Percentiles rank a stretch among this genome's conserved stretches.
phyloP scores from a whole-genome alignment of 2,888 invertebrate genomes.

The Drosophila borborema region DNA sequence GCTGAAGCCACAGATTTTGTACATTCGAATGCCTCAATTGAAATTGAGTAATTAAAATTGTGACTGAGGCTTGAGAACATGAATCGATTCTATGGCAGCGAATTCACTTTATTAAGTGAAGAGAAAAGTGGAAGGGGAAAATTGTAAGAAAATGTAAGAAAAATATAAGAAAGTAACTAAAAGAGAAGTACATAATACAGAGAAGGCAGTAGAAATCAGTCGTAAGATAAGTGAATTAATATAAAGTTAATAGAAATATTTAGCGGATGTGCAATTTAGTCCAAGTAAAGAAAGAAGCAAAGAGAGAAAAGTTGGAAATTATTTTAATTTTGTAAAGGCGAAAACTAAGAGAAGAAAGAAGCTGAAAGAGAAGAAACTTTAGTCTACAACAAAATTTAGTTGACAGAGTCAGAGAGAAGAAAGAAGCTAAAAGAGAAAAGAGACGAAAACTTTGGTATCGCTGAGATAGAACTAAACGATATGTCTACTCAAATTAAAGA shows the following conservation, averaged over 20 bases:
- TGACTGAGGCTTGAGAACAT: neutral
- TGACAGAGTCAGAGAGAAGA: neutral
- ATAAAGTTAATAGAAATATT: neutral
- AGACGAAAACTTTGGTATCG: neutral
- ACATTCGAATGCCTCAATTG: constrained; percentile 19
- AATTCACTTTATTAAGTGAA: neutral
- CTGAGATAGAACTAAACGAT: neutral
- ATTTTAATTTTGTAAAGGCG: neutral
- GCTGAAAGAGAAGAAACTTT: no score
- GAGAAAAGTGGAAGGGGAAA: no score
- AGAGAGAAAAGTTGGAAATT: no score
- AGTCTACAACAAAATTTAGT: no score
- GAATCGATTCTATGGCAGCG: constrained; percentile 13
- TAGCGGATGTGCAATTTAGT: neutral
- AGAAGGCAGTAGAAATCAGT: neutral
- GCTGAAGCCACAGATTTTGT: constrained; percentile 24
- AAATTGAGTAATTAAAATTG: constrained; percentile 24
- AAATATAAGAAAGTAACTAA: neutral
- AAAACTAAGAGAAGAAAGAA: neutral
- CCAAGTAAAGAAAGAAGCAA: neutral
- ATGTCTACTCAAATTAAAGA: neutral
- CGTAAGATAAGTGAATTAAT: neutral
- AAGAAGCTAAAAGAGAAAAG: neutral
- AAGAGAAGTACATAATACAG: neutral
- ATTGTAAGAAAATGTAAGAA: neutral